Evolutionary conservation across 2,888 invertebrate species (phyloP), one percentile per base, ranked within the genome.

Genomic region (Troglohyphantes excavatus): DNA sequence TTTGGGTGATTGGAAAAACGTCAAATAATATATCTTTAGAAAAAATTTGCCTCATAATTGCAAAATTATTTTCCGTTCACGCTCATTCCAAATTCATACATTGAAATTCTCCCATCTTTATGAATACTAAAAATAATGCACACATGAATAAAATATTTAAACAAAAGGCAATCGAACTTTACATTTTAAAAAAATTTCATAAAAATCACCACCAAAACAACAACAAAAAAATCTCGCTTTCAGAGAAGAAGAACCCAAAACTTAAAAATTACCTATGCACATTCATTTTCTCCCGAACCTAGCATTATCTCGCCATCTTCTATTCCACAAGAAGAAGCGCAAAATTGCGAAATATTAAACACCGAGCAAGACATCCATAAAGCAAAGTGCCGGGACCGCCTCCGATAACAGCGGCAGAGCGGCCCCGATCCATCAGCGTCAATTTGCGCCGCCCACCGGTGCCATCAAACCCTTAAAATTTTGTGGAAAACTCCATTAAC

Each of bases 391-490:
- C 61, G 7, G 1, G 6, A 21, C 29, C 68, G 68, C 68, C 68
- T 33, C 33, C 33, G 68, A 68, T 33, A 19, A 33, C 17, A 53
- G n/a, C 29, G 19, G 65, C 17, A 33, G 2, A n/a, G 46, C n/a
- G 17, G 6, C 17, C 5, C 29, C 21, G 9, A 89, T 89, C 88
- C 19, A 82, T 89, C 82, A 89, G 63, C 68, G 82, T 89, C 88
- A 43, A 23, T 43, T n/a, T 6, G 43, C 63, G n/a, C 70, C 27
- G 21, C 88, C 88, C 81, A 65, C 87, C 1, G 26, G 11, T n/a
- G 19, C 27, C 17, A 3, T 43, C 26, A 67, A 19, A 68, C n/a
- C 26, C 65, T 23, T 7, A 33, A 78, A 86, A 79, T 73, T 73
- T 61, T 21, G 23, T 23, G 21, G 53, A 68, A 81, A 73, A 75